A percentile compares a stretch with the other conserved stretches of the same genome.
Conservation (phyloP, 2,888 invertebrate genomes). For the Tillus elongatus region DNA sequence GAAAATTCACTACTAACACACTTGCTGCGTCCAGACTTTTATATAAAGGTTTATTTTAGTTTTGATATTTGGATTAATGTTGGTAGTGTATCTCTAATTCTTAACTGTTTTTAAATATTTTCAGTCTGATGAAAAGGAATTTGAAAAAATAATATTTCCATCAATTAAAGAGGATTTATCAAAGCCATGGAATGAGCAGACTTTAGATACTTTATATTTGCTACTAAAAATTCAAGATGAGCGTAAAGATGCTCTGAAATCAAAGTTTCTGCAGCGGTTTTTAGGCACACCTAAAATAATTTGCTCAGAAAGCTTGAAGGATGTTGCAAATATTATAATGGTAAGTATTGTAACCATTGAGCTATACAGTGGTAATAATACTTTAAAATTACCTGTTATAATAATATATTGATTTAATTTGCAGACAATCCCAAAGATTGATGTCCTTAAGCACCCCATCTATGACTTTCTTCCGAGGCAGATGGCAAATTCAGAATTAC, state of each 20-base stretch:
- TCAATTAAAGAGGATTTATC: conserved; percentile 50
- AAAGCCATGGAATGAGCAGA: conserved; percentile 55
- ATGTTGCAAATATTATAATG: conserved; percentile 52
- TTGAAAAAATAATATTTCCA: conserved; percentile 51
- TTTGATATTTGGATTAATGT: too few relatives aligned
- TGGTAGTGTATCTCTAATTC: too few relatives aligned
- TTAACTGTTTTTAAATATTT: too few relatives aligned
- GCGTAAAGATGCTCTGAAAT: conserved; percentile 46
- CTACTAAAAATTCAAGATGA: conserved; percentile 43
- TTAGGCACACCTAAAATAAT: conserved; percentile 51
- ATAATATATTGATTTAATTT: conserved; percentile 27
- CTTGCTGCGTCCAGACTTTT: too few relatives aligned
- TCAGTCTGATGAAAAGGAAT: conserved; percentile 48
- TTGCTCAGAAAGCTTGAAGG: conserved; percentile 48
- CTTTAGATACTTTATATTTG: conserved; percentile 55
- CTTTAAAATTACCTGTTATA: not conserved
- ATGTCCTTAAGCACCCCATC: conserved; percentile 54
- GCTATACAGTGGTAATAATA: not conserved
- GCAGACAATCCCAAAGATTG: conserved; percentile 51
- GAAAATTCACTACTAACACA: too few relatives aligned
- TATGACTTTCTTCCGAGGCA: conserved; percentile 51
- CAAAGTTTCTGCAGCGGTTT: conserved; percentile 47
- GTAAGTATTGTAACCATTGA: conserved; percentile 40
- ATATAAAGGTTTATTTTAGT: too few relatives aligned
- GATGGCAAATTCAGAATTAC: conserved; percentile 46